Evolutionary conservation across 2,113 vertebrate genomes (phyloP).

Genomic region (Plecotus auritus): DNA sequence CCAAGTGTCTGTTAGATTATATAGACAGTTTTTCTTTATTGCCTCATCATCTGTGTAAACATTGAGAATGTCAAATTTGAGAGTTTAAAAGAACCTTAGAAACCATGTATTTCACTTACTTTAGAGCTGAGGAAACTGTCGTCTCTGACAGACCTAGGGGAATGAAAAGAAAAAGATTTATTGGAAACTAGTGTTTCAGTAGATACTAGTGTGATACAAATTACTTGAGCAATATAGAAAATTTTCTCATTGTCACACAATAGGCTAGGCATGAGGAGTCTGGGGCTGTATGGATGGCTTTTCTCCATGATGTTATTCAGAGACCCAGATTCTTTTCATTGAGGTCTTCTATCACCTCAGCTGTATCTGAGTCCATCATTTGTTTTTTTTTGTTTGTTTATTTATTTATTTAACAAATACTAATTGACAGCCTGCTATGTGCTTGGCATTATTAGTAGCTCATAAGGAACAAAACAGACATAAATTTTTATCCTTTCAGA

Average conservation of each 20-base stretch:
- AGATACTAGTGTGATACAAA: not conserved
- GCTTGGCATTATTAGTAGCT: not conserved
- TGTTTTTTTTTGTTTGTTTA: not conserved
- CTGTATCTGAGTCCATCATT: not conserved
- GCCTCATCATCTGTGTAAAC: not conserved
- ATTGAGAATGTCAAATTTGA: not conserved
- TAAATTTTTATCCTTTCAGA: not conserved
- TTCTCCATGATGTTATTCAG: not conserved
- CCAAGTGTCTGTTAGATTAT: not conserved
- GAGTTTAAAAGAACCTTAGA: not conserved
- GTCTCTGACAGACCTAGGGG: not conserved
- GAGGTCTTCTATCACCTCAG: not conserved
- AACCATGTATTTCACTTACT: not conserved
- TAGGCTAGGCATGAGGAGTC: not conserved
- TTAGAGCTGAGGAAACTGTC: not conserved
- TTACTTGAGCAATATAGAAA: not conserved
- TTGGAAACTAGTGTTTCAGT: not conserved
- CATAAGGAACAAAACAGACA: not conserved
- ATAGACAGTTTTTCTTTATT: not conserved
- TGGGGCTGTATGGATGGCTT: not conserved
- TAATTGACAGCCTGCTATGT: not conserved
- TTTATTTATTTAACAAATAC: not conserved
- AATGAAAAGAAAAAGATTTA: not conserved
- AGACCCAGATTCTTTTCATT: not conserved
- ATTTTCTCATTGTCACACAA: conserved; percentile 1